Evolutionary conservation across 2,888 invertebrate genomes (phyloP).

Genomic region (Athalia circularis): DNA sequence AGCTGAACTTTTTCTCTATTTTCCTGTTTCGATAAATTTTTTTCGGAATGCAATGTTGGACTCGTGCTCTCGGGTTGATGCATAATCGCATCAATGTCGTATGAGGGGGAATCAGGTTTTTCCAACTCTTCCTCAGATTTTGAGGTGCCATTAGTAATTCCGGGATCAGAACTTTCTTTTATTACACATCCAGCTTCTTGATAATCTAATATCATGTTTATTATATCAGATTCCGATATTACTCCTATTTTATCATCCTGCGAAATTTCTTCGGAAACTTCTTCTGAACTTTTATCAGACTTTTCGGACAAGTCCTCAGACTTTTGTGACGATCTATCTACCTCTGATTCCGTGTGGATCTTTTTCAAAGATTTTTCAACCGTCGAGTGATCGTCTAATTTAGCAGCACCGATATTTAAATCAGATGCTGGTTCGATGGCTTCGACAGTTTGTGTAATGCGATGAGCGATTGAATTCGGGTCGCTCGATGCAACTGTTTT

Average conservation of each 20-base stretch:
- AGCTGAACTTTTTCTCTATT: not conserved
- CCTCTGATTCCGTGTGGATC: constrained; percentile 1
- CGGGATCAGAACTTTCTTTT: not conserved
- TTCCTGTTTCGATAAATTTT: constrained; percentile 9
- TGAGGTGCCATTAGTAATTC: not conserved
- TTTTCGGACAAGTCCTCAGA: constrained; percentile 5
- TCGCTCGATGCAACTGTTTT: not conserved
- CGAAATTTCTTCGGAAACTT: constrained; percentile 37
- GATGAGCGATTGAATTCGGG: not conserved
- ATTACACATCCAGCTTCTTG: not conserved
- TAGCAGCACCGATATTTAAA: not conserved
- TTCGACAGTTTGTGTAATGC: not conserved
- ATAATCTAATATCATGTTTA: not conserved
- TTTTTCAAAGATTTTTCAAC: not conserved
- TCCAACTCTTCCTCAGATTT: not conserved
- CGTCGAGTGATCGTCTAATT: not conserved
- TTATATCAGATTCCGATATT: not conserved
- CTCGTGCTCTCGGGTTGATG: not conserved
- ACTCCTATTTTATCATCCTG: not conserved
- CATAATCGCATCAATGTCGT: not conserved
- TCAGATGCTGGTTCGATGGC: not conserved
- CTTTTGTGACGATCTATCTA: constrained; percentile 3
- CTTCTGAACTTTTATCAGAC: not conserved
- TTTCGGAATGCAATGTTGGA: not conserved
- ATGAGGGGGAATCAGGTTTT: not conserved